phyloP scores from a whole-genome alignment of 2,113 vertebrate species.

The Proteles cristata region DNA sequence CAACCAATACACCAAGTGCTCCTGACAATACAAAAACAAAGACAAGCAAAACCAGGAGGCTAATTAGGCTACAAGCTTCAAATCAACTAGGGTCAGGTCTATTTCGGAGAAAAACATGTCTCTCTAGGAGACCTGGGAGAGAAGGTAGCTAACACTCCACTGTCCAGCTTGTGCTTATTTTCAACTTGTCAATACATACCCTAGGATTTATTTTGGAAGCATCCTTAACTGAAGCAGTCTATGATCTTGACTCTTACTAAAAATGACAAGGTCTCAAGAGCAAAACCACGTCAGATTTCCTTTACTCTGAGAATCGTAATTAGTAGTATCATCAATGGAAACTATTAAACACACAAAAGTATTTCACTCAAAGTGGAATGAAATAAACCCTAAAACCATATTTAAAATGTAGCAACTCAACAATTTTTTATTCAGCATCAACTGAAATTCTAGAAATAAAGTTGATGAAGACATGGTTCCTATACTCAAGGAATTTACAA shows the following conservation, averaged over 20 bases:
- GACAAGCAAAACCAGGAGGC: neutral
- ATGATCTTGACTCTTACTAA: neutral
- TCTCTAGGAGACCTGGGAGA: neutral
- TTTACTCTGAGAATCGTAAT: neutral
- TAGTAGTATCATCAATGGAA: neutral
- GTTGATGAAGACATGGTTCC: neutral
- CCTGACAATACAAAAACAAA: neutral
- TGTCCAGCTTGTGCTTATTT: neutral
- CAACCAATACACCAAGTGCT: neutral
- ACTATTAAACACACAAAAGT: neutral
- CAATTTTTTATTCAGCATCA: neutral
- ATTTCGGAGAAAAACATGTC: neutral
- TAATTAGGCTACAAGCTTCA: neutral
- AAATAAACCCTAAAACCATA: neutral
- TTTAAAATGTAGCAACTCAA: neutral
- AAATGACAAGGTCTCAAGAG: neutral
- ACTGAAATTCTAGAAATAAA: neutral
- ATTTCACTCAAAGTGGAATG: neutral
- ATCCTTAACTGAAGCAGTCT: neutral
- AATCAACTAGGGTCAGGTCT: neutral
- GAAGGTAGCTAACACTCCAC: neutral
- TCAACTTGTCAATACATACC: neutral
- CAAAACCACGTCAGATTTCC: neutral
- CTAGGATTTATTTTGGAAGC: neutral
- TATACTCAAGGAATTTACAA: neutral